Percentiles rank a stretch among this genome's conserved stretches.
Conservation (phyloP, 2,113 vertebrate genomes). For the Paedocypris sp. region DNA sequence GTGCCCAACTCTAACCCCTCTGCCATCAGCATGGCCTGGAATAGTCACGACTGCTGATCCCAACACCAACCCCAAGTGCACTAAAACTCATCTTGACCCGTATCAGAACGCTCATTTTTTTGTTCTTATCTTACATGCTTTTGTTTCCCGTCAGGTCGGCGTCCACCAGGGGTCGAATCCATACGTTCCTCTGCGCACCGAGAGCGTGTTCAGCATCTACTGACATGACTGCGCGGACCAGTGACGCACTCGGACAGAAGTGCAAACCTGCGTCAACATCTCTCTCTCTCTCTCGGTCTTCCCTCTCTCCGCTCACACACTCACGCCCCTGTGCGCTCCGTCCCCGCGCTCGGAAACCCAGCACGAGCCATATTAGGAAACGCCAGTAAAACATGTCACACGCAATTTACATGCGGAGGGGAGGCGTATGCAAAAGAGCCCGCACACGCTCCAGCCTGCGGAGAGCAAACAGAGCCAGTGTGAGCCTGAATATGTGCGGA, state of each 20-base stretch:
- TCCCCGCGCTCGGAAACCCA: conserved; percentile 67
- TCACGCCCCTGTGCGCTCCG: conserved; percentile 57
- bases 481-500: neutral
- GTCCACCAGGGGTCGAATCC: neutral
- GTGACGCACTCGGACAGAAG: conserved; percentile 35
- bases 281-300: conserved; percentile 16
- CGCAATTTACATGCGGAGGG: conserved; percentile 69
- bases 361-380: conserved; percentile 78
- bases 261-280: conserved; percentile 33
- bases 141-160: neutral
- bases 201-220: conserved; percentile 20
- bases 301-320: conserved; percentile 39
- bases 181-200: conserved; percentile 3
- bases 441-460: conserved; percentile 26
- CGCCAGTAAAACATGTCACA: conserved; percentile 71
- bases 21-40: no score
- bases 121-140: neutral
- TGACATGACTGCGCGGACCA: conserved; percentile 31
- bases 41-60: no score
- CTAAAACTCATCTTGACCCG: neutral
- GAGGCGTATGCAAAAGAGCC: conserved; percentile 36
- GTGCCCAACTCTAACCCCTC: no score
- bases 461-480: conserved; percentile 38
- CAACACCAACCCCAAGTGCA: neutral
- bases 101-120: neutral